Percentiles rank a stretch among this genome's conserved stretches.
Conservation (phyloP, 2,797 vertebrate species). For the Pseudotriccus pelzelni region DNA sequence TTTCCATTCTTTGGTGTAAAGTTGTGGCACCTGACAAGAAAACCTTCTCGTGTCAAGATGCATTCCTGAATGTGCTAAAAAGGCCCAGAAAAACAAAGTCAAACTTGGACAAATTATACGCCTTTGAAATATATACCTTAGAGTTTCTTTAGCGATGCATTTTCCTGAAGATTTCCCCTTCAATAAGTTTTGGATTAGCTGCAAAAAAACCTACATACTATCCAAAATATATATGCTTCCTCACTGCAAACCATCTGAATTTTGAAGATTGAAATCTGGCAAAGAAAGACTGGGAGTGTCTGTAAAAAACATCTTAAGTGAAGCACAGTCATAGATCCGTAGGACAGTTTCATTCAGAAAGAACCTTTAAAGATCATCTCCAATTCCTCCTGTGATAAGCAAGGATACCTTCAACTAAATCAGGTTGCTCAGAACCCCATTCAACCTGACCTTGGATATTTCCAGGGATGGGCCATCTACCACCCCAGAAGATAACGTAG, state of each 20-base stretch:
- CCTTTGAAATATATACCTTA: neutral
- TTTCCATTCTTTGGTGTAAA: neutral
- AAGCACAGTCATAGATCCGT: neutral
- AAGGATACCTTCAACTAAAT: neutral
- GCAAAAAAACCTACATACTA: neutral
- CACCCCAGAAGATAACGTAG: neutral
- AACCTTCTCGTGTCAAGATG: neutral
- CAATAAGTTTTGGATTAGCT: neutral
- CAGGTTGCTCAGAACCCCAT: neutral
- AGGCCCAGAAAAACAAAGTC: neutral
- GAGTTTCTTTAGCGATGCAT: rapidly evolving
- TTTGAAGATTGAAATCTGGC: neutral
- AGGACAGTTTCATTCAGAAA: neutral
- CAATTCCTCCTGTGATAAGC: neutral
- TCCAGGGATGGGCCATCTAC: neutral
- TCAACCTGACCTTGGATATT: neutral
- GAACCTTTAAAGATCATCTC: neutral
- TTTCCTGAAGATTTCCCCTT: neutral
- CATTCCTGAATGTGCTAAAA: neutral
- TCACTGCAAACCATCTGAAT: neutral
- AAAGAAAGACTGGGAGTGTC: neutral
- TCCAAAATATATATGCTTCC: neutral
- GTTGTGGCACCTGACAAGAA: neutral
- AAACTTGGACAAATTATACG: neutral
- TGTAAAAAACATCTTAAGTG: neutral